Percentiles rank a stretch among this genome's conserved stretches.
Evolutionary conservation across 2,113 vertebrate species (phyloP).

Genomic region (Puffinus mauretanicus): DNA sequence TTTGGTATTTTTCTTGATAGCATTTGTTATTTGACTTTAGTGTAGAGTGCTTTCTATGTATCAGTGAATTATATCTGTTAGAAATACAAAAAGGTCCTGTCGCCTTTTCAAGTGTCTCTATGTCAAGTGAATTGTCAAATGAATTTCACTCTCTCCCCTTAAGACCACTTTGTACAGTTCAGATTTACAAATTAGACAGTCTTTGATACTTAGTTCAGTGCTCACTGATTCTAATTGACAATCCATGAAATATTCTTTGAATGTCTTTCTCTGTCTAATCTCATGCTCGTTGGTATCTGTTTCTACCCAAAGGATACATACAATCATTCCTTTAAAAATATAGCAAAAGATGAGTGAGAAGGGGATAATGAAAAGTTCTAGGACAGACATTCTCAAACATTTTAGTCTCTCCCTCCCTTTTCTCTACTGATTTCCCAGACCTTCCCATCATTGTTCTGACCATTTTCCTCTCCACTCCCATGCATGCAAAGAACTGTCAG

Average conservation of each 20-base stretch:
- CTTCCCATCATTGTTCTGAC: not conserved
- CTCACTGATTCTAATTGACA: not conserved
- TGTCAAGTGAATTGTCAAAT: not conserved
- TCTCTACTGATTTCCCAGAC: not conserved
- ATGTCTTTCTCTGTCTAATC: not conserved
- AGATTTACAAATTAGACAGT: not conserved
- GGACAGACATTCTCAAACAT: not conserved
- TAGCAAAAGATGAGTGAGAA: accelerated
- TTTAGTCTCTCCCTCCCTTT: not conserved
- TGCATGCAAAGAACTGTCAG: not conserved
- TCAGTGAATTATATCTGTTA: not conserved
- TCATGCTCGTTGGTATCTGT: not conserved
- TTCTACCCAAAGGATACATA: not conserved
- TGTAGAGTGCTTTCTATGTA: not conserved
- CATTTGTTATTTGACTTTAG: not conserved
- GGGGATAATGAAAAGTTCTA: not conserved
- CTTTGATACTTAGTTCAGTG: not conserved
- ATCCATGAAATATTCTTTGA: not conserved
- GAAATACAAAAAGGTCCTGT: not conserved
- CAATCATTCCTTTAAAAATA: not conserved
- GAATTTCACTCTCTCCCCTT: not conserved
- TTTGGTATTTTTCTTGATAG: not conserved
- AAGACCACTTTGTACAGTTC: not conserved
- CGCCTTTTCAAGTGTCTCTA: not conserved
- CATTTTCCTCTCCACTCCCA: not conserved